Evolutionary conservation across 1,140 invertebrate species (phyloP), one percentile per base, ranked within the genome.

Genomic region (Habropoda laboriosa): DNA sequence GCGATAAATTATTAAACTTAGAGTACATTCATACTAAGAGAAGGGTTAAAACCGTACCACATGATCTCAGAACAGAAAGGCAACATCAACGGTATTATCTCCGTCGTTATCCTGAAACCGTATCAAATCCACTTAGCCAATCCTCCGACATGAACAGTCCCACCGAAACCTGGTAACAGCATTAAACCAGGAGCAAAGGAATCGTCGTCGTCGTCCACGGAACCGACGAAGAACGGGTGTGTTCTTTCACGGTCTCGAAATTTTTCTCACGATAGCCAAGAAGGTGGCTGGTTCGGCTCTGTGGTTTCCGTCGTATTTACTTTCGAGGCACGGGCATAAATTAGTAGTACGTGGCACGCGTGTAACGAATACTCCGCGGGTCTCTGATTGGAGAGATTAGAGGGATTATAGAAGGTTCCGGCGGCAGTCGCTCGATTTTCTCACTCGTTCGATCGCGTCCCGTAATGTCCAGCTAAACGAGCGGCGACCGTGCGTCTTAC

Each of bases 341-440:
- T 87, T 87, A 87, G 80, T 85, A 40, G 70, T 87, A 87, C 86
- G 85, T 70, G 85, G 58, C 71, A 79, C 79, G 85, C 81, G 85
- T 82, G 85, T 86, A 87, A 87, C 82, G 79, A 57, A 75, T 74
- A 86, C 76, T 35, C 64, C 76, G n/a, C n/a, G 45, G 63, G 42
- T 40, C 70, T 49, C 47, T 66, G 83, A 86, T 85, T 82, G 70
- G 47, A 51, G 66, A 87, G 86, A 87, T 87, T 87, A 84, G 81
- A 78, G 58, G 60, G 77, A 86, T 85, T 84, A 84, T 81, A 51
- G 51, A 49, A 66, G 61, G 24, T 24, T 38, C 12, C n/a, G n/a
- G n/a, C 53, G 21, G 4, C 47, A 5, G 18, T 5, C 81, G 53
- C 51, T 72, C 64, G 77, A 80, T 79, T 81, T 78, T 66, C 68